Evolutionary conservation across 2,888 invertebrate genomes (phyloP).

Genomic region (Cepaea hortensis): DNA sequence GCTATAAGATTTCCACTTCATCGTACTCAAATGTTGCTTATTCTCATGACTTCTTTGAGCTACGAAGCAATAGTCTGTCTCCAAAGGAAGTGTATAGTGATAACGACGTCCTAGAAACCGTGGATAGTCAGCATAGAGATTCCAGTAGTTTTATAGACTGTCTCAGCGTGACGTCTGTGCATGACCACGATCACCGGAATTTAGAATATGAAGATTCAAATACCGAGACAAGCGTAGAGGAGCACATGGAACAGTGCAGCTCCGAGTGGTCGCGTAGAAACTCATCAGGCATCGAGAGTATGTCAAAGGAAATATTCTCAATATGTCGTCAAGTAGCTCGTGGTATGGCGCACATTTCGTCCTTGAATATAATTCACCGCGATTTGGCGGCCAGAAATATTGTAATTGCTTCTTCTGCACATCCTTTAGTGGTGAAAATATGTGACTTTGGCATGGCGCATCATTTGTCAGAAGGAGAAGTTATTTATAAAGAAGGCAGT

Average conservation of each 20-base stretch:
- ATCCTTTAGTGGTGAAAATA: conserved; percentile 11
- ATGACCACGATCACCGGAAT: background rate
- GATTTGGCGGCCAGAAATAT: conserved; percentile 13
- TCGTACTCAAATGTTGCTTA: background rate
- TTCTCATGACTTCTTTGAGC: background rate
- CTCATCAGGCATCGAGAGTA: background rate
- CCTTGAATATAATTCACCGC: background rate
- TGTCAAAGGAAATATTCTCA: conserved; percentile 5
- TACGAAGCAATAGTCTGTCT: background rate
- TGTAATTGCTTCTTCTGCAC: too few relatives aligned
- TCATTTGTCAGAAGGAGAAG: background rate
- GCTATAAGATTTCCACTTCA: background rate
- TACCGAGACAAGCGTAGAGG: background rate
- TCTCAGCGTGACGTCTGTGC: background rate
- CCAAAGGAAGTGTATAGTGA: background rate
- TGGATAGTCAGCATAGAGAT: background rate
- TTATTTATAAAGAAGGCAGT: background rate
- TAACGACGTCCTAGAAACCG: background rate
- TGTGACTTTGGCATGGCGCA: conserved; percentile 6
- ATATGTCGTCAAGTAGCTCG: conserved; percentile 19
- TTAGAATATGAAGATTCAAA: background rate
- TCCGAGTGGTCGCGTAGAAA: background rate
- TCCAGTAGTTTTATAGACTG: background rate
- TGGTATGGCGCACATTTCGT: conserved; percentile 13
- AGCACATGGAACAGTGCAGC: background rate